Evolutionary conservation across 2,888 invertebrate genomes (phyloP), one percentile per base, ranked within the genome.

Genomic region (Altica lythri): DNA sequence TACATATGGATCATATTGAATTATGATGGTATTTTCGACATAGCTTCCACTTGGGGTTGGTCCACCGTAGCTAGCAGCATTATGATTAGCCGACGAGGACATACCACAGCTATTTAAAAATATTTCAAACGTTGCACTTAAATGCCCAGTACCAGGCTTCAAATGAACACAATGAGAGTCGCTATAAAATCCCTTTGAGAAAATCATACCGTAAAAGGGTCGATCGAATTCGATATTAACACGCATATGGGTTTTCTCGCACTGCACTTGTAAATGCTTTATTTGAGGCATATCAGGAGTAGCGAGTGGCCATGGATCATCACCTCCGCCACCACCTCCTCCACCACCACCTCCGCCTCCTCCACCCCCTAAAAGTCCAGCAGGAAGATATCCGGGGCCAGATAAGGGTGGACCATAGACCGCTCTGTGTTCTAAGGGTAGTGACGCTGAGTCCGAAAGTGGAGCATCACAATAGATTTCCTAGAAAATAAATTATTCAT

Each of bases 141-240:
- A 80, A 68, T 93, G 91, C 8, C 95, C 95, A 0, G 92, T 91
- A 16, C 92, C 93, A 0, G 94, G 91, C 68, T 93, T 92, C 59
- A 95, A 78, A 72, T 95, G 94, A 64, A 95, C 92, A 75, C 95
- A 95, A 71, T 92, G 92, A 1, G 89, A 82, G 71, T 95, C 94
- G 71, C 92, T 92, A 78, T 92, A 93, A 80, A 90, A 92, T 53
- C 92, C 95, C 78, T 95, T 95, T 57, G 93, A 93, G 80, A 95
- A 95, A 72, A 95, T 94, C 90, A 95, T 93, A 19, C 95, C 95
- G 75, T 94, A 93, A 79, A 95, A 95, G 9, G 95, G 94, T 40
- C 94, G 83, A 75, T 95, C 95, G 78, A 95, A 95, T 76, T 94
- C 94, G 69, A 95, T 92, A 76, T 93, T 93, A 50, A 95, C 95